These are phyloP conservation scores for Babylonia areolata DNA, from an alignment of 1,140 invertebrate genomes.

Conservation along the genomic window DNA sequence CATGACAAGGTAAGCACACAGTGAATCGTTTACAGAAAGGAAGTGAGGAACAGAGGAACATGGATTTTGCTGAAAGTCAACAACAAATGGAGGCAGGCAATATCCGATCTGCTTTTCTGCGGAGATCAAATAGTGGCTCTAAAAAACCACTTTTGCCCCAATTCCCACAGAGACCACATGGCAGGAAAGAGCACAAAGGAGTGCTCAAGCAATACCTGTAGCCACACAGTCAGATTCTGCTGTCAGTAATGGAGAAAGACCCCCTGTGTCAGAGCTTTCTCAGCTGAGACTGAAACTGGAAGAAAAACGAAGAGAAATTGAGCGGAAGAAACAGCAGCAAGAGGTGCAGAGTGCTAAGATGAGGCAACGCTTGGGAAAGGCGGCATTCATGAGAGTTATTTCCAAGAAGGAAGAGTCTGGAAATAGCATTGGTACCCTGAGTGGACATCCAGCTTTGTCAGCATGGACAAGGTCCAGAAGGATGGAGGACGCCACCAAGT, in stretches of 20 bases:
- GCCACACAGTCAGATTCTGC: conserved; percentile 5
- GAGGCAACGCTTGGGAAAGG: conserved; percentile 92
- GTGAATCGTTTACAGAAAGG: not conserved
- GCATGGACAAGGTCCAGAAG: not conserved
- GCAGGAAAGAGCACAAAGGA: conserved; percentile 77
- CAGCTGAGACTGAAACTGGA: conserved; percentile 95
- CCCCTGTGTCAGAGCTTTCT: conserved; percentile 84
- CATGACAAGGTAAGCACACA: not conserved
- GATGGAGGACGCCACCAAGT: not conserved
- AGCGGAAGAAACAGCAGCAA: conserved; percentile 80
- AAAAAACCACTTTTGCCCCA: conserved; percentile 83
- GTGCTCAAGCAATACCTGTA: conserved; percentile 72
- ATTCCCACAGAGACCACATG: conserved; percentile 89
- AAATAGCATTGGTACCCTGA: not conserved
- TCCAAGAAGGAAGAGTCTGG: conserved; percentile 79
- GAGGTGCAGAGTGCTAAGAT: conserved; percentile 91
- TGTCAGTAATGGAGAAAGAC: conserved; percentile 20
- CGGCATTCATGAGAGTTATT: conserved; percentile 93
- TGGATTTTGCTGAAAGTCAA: no score
- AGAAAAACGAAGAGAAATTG: conserved; percentile 90
- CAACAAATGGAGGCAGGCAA: not conserved
- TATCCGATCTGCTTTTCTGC: conserved; percentile 40
- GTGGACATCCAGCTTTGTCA: not conserved
- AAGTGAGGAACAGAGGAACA: not conserved
- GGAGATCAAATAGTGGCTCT: conserved; percentile 77